Conservation (phyloP, 2,797 vertebrate genomes). For the Coluber constrictor region DNA sequence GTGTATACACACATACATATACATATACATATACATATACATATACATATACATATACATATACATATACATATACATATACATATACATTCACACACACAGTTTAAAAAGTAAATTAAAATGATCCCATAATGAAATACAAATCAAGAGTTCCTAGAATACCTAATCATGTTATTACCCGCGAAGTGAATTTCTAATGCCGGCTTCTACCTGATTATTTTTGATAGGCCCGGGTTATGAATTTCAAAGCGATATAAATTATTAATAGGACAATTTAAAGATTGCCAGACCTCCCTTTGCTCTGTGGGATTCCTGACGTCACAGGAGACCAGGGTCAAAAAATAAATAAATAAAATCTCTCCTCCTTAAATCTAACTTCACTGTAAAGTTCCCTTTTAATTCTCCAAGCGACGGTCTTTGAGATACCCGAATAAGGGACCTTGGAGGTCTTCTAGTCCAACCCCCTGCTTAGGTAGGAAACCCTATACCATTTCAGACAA, state of each 20-base stretch:
- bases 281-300: constrained; percentile 69
- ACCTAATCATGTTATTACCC: constrained; percentile 78
- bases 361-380: constrained; percentile 49
- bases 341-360: not conserved
- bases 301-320: constrained; percentile 67
- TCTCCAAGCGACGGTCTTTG: constrained; percentile 38
- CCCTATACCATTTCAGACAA: too few species aligned
- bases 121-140: constrained; percentile 80
- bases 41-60: too few species aligned
- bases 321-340: constrained; percentile 50
- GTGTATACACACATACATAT: too few species aligned
- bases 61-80: too few species aligned
- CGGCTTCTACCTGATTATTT: constrained; percentile 76
- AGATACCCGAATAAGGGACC: not conserved
- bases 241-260: constrained; percentile 77
- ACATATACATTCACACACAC: constrained; percentile 64
- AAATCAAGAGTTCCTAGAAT: constrained; percentile 78
- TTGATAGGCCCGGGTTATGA: constrained; percentile 75
- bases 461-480: too few species aligned
- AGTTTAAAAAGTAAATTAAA: constrained; percentile 80
- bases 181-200: constrained; percentile 77
- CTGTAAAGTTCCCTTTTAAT: constrained; percentile 39
- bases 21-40: too few species aligned
- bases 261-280: constrained; percentile 74
- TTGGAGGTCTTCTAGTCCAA: too few species aligned